These are phyloP conservation scores for Physella acuta DNA, from an alignment of 1,140 invertebrate species.

Conservation along the genomic window DNA sequence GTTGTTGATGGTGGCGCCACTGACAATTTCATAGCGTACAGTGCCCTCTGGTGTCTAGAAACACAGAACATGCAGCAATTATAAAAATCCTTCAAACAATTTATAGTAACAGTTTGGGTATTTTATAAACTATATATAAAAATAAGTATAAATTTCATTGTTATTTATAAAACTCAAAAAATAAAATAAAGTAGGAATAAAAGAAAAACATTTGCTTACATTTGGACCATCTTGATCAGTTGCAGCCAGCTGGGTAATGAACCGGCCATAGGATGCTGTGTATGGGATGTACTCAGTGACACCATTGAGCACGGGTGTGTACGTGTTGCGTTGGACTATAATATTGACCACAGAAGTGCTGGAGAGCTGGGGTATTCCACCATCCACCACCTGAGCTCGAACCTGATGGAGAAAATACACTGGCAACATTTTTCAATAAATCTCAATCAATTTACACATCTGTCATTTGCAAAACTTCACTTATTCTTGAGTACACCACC, in stretches of 20 bases:
- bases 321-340: neutral
- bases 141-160: neutral
- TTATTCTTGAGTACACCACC: too few species aligned
- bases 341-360: neutral
- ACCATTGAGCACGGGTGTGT: neutral
- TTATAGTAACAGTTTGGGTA: neutral
- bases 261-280: neutral
- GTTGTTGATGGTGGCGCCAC: neutral
- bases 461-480: too few species aligned
- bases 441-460: too few species aligned
- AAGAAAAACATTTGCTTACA: neutral
- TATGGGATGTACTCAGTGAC: neutral
- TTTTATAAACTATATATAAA: neutral
- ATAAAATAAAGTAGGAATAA: neutral
- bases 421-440: too few species aligned
- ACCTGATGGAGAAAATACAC: conserved; percentile 16
- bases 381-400: conserved; percentile 14
- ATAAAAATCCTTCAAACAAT: neutral
- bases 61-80: neutral
- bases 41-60: conserved; percentile 20
- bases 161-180: neutral
- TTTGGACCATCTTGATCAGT: conserved; percentile 16
- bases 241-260: neutral
- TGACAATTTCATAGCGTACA: conserved; percentile 3
- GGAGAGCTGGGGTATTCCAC: conserved; percentile 13